Evolutionary conservation across 2,888 invertebrate genomes (phyloP).

Genomic region (Pyrgus malvae): DNA sequence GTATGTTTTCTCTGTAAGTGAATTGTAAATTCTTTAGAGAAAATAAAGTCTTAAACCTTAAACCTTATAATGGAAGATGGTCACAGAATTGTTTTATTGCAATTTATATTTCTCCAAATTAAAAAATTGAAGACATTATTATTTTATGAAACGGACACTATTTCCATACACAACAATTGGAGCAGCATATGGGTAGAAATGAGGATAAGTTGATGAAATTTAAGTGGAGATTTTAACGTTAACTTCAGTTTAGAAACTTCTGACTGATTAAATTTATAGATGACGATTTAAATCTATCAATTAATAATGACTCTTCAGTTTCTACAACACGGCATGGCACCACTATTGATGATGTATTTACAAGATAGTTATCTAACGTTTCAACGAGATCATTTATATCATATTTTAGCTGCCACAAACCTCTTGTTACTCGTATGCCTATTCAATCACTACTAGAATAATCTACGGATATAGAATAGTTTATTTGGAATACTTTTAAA

Average conservation of each 20-base stretch:
- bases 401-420: neutral
- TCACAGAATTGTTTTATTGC: neutral
- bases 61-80: conserved; percentile 1
- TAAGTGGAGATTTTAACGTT: conserved; percentile 9
- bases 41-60: no score
- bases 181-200: conserved; percentile 2
- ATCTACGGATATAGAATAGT: no score
- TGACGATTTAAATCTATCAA: neutral
- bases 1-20: no score
- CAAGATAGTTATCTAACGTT: neutral
- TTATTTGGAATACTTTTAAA: no score
- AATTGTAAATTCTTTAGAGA: no score
- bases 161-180: conserved; percentile 16
- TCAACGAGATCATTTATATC: neutral
- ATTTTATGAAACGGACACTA: neutral
- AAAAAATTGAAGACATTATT: neutral
- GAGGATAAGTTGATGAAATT: conserved; percentile 10
- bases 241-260: neutral
- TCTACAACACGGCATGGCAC: conserved; percentile 15
- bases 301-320: neutral
- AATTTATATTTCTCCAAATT: neutral
- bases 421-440: neutral
- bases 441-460: neutral
- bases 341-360: conserved; percentile 16
- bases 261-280: neutral